Conservation (phyloP, 2,888 invertebrate species). For the Galeruca laticollis region DNA sequence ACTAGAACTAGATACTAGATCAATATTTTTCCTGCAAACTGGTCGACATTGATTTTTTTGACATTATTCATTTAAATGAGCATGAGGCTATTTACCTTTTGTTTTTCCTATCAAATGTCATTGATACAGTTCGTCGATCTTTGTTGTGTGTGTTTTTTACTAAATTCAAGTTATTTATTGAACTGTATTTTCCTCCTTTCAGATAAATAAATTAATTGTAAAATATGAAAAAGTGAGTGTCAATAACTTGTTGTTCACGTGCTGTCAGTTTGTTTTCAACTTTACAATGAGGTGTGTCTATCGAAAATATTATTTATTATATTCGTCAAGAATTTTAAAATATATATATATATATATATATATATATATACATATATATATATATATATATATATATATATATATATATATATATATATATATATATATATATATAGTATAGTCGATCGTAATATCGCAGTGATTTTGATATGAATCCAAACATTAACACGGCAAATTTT, state of each 20-base stretch:
- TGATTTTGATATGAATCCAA: no score
- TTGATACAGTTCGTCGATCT: slow-evolving; percentile 21
- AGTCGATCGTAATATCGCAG: no score
- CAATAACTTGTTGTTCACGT: slow-evolving; percentile 7
- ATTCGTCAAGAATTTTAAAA: no score
- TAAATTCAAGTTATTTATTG: slow-evolving; percentile 9
- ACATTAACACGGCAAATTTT: no score
- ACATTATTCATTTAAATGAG: slow-evolving; percentile 31
- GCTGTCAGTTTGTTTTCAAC: neutral
- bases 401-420: no score
- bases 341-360: no score
- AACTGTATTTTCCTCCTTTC: neutral
- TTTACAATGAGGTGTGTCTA: neutral
- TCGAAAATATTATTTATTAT: neutral
- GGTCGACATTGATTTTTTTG: slow-evolving; percentile 35
- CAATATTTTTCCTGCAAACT: slow-evolving; percentile 26
- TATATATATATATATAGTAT: no score
- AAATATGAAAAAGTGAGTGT: neutral
- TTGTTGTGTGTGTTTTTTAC: slow-evolving; percentile 9
- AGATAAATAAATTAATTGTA: slow-evolving; percentile 5
- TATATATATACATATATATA: no score
- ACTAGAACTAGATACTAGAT: slow-evolving; percentile 21
- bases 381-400: no score
- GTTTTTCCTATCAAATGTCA: slow-evolving; percentile 36
- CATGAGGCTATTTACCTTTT: slow-evolving; percentile 34